Conservation (phyloP, 2,888 invertebrate species). For the Acheta domesticus region DNA sequence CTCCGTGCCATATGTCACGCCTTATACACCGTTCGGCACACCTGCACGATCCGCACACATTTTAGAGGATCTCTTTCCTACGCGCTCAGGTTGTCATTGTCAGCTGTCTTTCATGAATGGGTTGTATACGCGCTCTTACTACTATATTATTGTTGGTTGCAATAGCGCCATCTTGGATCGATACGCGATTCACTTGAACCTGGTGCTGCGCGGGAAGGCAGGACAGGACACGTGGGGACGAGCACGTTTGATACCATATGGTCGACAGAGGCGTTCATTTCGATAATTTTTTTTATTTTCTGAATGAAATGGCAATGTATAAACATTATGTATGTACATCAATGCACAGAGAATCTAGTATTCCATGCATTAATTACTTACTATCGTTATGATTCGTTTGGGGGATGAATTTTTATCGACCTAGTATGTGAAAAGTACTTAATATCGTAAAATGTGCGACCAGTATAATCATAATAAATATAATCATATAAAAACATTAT, state of each 20-base stretch:
- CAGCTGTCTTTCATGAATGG: too few relatives aligned
- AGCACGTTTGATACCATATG: slow-evolving; percentile 27
- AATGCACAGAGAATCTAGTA: too few relatives aligned
- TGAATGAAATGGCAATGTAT: too few relatives aligned
- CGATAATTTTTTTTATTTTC: too few relatives aligned
- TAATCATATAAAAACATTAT: too few relatives aligned
- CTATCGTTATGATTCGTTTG: too few relatives aligned
- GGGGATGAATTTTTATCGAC: too few relatives aligned
- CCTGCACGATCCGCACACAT: neutral
- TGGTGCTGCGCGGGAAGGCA: slow-evolving; percentile 25
- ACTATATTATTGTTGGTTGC: slow-evolving; percentile 26
- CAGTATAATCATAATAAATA: too few relatives aligned
- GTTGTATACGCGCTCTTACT: neutral
- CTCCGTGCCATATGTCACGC: slow-evolving; percentile 29
- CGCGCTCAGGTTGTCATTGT: neutral
- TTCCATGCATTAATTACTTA: too few relatives aligned
- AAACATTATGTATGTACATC: too few relatives aligned
- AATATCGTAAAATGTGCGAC: too few relatives aligned
- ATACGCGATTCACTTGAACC: slow-evolving; percentile 35
- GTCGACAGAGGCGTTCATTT: slow-evolving; percentile 12
- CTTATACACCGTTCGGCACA: neutral
- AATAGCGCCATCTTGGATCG: slow-evolving; percentile 40
- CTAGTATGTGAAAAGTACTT: too few relatives aligned
- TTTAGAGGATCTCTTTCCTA: neutral
- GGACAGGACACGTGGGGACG: slow-evolving; percentile 28